Base-by-base conservation (phyloP, 1,140 invertebrate species). In the Drosophila mauritiana region DNA sequence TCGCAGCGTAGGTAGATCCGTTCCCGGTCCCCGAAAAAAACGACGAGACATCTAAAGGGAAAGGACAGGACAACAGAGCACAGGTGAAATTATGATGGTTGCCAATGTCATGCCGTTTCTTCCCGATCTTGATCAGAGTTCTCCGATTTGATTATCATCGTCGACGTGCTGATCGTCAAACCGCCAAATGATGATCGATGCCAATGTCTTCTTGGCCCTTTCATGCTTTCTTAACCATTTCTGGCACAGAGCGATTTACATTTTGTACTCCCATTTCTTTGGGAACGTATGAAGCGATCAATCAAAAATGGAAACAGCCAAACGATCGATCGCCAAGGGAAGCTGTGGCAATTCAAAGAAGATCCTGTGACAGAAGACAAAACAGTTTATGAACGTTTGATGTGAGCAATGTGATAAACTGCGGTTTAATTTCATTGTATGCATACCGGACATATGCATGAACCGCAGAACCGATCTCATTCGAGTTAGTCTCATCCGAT, bases 131-230 rank as follows among this genome's bases (percentile, higher is more conserved):
- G 69, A 64, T 80, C 48, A 58, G 55, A 27, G 22, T 43, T 53
- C 78, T 83, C 83, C 83, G 83, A 86, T 86, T 86, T 86, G 83
- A 89, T 88, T 88, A 89, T 89, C 84, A 83, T 83, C 84, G 73
- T 75, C 78, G 64, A 75, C 52, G 79, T 73, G 75, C 75, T 78
- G 76, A 78, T 78, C 76, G 76, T 73, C 78, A 83, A 69, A 62
- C 75, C 83, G 70, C 84, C 77, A 89, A 89, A 89, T 89, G 84
- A 89, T 89, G 84, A 89, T 89, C 84, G 84, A 89, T 89, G 79
- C 63, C 79, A 79, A 53, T 62, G 55, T 53, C 7, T 34, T 43
- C 31, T 31, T 27, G 36, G 36, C 42, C 34, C n/a, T 31, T 51
- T 36, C 48, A 22, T 73, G 15, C 17, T 49, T 56, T 48, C 58